Evolutionary conservation across 2,797 vertebrate species (phyloP).

Genomic region (Echiichthys vipera): DNA sequence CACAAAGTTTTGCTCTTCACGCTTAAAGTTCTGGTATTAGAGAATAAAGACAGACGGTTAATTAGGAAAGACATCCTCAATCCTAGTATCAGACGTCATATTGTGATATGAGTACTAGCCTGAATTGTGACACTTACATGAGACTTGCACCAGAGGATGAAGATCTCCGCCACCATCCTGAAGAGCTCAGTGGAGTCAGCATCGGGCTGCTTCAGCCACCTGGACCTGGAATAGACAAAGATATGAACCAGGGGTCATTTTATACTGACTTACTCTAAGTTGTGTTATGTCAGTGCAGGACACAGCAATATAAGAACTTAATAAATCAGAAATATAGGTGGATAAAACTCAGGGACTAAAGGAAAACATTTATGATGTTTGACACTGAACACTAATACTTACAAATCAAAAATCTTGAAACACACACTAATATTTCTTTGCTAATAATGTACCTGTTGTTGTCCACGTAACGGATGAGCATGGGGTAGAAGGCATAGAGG

Average conservation of each 20-base stretch:
- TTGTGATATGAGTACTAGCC: background rate
- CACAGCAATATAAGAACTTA: background rate
- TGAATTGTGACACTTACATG: slow-evolving; percentile 84
- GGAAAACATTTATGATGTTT: background rate
- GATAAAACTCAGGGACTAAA: background rate
- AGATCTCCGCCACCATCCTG: slow-evolving; percentile 98
- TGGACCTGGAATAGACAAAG: slow-evolving; percentile 83
- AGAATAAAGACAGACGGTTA: background rate
- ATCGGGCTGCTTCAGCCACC: slow-evolving; percentile 95
- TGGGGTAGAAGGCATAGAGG: slow-evolving; percentile 97
- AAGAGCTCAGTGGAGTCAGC: slow-evolving; percentile 94
- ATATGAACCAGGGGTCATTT: background rate
- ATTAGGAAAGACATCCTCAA: background rate
- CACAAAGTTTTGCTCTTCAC: slow-evolving; percentile 99
- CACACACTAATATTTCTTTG: background rate
- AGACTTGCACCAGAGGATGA: slow-evolving; percentile 99
- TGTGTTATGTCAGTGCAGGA: background rate
- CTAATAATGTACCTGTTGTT: slow-evolving; percentile 92
- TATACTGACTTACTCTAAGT: background rate
- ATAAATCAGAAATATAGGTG: background rate
- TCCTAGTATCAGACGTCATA: background rate
- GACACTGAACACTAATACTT: background rate
- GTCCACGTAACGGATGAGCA: slow-evolving; percentile 98
- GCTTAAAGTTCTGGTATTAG: slow-evolving; percentile 93
- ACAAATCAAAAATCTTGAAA: background rate